Conservation (phyloP, 2,113 vertebrate species). For the Gopherus flavomarginatus region DNA sequence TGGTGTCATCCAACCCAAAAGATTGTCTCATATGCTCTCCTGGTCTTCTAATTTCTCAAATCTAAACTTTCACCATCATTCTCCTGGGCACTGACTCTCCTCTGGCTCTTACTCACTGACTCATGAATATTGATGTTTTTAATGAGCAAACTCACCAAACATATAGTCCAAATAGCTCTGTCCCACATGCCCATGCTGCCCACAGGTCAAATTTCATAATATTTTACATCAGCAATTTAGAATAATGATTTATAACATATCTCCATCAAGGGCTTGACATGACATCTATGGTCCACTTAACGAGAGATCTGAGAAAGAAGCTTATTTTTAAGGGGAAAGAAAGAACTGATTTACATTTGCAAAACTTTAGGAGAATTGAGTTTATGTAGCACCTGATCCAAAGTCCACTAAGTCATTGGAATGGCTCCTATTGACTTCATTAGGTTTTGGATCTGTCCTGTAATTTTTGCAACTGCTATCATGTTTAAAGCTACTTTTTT, state of each 20-base stretch:
- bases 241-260: neutral
- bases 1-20: neutral
- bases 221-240: neutral
- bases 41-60: neutral
- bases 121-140: neutral
- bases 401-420: neutral
- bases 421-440: neutral
- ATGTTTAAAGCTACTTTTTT: neutral
- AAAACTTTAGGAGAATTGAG: neutral
- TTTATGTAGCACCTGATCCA: neutral
- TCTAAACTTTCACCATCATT: neutral
- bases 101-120: neutral
- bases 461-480: neutral
- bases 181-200: neutral
- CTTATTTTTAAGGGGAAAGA: neutral
- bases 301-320: neutral
- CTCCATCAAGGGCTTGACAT: rapidly evolving
- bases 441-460: neutral
- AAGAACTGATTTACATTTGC: neutral
- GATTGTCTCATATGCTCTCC: neutral
- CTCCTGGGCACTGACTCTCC: neutral
- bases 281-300: rapidly evolving
- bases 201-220: neutral
- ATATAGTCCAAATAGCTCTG: neutral
- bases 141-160: neutral